Base-by-base conservation (phyloP, 2,113 vertebrate genomes). In the Gopherus evgoodei region DNA sequence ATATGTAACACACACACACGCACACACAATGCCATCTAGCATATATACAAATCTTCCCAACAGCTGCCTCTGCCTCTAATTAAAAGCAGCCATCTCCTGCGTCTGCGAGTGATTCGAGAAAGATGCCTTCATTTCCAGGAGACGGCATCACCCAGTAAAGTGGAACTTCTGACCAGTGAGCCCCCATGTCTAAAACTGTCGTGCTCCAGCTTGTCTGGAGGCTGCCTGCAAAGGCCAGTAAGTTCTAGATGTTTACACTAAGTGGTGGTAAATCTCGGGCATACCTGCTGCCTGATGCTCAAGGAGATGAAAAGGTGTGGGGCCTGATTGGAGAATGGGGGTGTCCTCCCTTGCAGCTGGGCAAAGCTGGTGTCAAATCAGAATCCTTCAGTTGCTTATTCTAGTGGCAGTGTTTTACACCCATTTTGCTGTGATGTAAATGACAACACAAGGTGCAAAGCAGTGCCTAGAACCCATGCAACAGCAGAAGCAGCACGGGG, bases 1-100 rank as follows among this genome's bases (percentile, higher is more conserved):
- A 96, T 97, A 96, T 95, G 95, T 96, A 97, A 94, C 89, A 92
- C 94, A 94, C 94, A 96, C 96, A 95, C 90, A 94, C 93, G 93
- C 88, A 93, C 96, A 50, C 50, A 50, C 50, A 91, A 86, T 88
- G 90, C 88, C 93, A 97, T 97, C 95, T 94, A 96, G 72, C 93
- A 88, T 95, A 97, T 96, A 94, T 93, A 96, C 85, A 96, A 95
- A 95, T 93, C 95, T 91, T 47, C 49, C 44, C 65, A 52, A 95
- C 90, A 94, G 94, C 75, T 35, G 57, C 25, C 95, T 87, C 94
- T 83, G 84, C 90, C 91, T 65, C 96, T 97, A 97, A 97, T 97
- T 97, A 97, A 97, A 96, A 97, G 82, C 95, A 89, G 93, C 52
- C 85, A 91, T 87, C 78, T 89, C 93, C 93, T 91, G 95, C 94